Evolutionary conservation across 2,888 invertebrate genomes (phyloP), one percentile per base, ranked within the genome.

Genomic region (Luperina nickerlii): DNA sequence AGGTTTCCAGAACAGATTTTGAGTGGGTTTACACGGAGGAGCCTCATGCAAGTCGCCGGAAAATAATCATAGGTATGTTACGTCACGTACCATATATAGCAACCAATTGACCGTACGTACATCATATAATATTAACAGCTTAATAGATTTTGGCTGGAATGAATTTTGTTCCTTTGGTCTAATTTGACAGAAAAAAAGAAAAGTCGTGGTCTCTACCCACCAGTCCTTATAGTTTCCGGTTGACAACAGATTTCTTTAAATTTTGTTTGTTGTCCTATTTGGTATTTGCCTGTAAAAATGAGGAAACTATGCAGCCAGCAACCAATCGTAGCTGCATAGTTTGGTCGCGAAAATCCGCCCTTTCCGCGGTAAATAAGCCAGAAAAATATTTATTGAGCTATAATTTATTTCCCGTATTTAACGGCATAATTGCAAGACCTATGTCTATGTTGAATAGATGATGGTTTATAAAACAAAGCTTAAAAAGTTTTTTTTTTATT

Each of bases 21-120:
- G 99, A 99, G 94, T 99, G 99, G 99, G 98, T 98, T 65, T 99
- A 99, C 91, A 99, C 99, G 0, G 99, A 99, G 93, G 99, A 99
- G 94, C 99, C 99, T 18, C 99, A 99, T 95, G 99, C 99, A 11
- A 98, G 98, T 81, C 97, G 99, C 83, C 97, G 99, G 84, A 99
- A 99, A 97, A 97, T 99, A 90, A 99, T 99, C 93, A 97, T 99
- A 93, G 98, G 99, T 99, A 97, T 89, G 95, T 93, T 93, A 94
- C 93, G 93, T 95, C 94, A 95, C 90, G 48, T 88, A 80, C 77
- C 79, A 27, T 82, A 45, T 54, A 79, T 65, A 80, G 83, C 60
- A 71, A 62, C 60, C 32, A 62, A 71, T 81, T 74, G 67, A 51
- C 9, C 60, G 65, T 38, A 76, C 74, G 66, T 81, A 63, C 57